A percentile compares a stretch with the other conserved stretches of the same genome.
phyloP scores from a whole-genome alignment of 2,797 vertebrate genomes.

The Parambassis ranga region DNA sequence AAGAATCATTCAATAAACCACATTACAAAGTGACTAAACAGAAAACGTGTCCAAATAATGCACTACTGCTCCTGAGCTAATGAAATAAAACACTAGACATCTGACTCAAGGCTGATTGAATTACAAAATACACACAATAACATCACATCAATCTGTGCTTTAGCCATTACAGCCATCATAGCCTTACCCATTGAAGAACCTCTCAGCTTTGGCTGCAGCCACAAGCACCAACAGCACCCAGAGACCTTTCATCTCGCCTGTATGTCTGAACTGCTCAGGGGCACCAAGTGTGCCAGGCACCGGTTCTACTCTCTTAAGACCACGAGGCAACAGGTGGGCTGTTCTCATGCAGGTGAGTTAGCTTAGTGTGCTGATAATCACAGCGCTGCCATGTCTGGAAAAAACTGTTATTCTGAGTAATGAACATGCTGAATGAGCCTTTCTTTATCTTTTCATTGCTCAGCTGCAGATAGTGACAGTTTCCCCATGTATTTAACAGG shows the following conservation, averaged over 20 bases:
- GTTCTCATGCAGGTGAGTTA: slow-evolving; percentile 45
- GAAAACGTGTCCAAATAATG: too few species aligned
- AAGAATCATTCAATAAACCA: neutral
- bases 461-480: slow-evolving; percentile 55
- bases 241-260: slow-evolving; percentile 59
- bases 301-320: slow-evolving; percentile 13
- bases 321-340: slow-evolving; percentile 44
- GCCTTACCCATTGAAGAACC: slow-evolving; percentile 71
- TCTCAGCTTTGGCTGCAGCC: slow-evolving; percentile 55
- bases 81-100: too few species aligned
- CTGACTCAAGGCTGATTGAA: too few species aligned
- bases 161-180: too few species aligned
- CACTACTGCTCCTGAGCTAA: too few species aligned
- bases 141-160: too few species aligned
- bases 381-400: neutral
- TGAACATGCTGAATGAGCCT: slow-evolving; percentile 12
- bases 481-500: slow-evolving; percentile 12
- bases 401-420: slow-evolving; percentile 15
- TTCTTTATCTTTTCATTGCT: neutral
- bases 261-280: neutral
- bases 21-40: too few species aligned
- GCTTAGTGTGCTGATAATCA: neutral
- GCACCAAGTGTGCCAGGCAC: neutral
- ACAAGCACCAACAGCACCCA: slow-evolving; percentile 60
- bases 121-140: too few species aligned